Base-by-base conservation (phyloP, 1,140 invertebrate genomes). In the Drosophila willistoni region DNA sequence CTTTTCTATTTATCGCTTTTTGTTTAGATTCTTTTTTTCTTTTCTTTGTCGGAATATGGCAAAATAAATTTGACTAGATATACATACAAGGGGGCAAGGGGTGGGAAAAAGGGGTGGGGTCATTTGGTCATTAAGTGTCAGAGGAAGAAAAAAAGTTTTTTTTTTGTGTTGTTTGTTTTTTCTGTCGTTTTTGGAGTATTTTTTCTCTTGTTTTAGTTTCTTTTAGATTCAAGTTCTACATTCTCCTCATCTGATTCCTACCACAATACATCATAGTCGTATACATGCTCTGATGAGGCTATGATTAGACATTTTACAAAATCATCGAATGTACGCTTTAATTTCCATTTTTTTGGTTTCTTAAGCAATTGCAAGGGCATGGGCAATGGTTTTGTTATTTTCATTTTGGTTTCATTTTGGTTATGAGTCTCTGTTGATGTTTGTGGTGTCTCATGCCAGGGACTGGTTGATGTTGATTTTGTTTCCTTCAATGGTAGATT, bases 251-350 rank as follows among this genome's bases (percentile, higher is more conserved):
- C 51, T 51, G 44, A 19, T 33, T 65, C 33, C 71, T 85, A 87
- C 83, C 83, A 87, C 39, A 87, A 73, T 17, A 83, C 84, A 80
- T 87, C 83, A 42, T 87, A 87, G 13, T 79, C 81, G 65, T 83
- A 80, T n/a, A 87, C 84, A 70, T 87, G 83, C 73, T 87, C 83
- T 29, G 83, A 89, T 7, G 83, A 87, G 65, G 83, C 83, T 10
- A 87, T 80, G 1, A 87, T 79, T 68, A 87, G 60, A 79, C 84
- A 87, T 68, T 87, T 87, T 47, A 87, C 70, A 59, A 87, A 71
- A 63, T 87, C 83, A 73, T 87, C 77, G 14, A 87, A 47, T 10
- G 65, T 79, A 41, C 83, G 76, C 25, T 79, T 80, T 0, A 87
- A 55, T 22, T 77, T 83, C 83, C 83, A 87, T 54, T 87, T 87